phyloP scores from a whole-genome alignment of 2,113 vertebrate species.

The Solenodon paradoxus region DNA sequence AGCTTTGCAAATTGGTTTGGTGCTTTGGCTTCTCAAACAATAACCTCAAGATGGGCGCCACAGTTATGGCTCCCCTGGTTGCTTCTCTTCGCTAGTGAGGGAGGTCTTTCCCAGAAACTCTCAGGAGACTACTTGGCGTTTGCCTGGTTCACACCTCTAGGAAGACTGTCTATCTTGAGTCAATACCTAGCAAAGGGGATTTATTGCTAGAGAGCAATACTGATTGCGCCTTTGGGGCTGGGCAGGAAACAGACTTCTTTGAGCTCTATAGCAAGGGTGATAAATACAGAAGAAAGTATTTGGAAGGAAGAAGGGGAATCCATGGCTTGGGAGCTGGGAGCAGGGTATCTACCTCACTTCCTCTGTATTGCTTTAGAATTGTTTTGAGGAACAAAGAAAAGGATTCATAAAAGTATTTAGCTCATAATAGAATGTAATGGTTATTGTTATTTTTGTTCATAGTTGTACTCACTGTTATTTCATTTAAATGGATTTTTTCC shows the following conservation, averaged over 20 bases:
- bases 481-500: neutral
- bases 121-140: neutral
- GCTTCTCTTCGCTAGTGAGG: neutral
- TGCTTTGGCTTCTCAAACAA: neutral
- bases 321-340: neutral
- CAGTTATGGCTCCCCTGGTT: neutral
- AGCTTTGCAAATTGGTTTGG: neutral
- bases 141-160: neutral
- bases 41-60: neutral
- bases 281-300: neutral
- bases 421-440: neutral
- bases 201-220: neutral
- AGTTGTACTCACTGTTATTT: neutral
- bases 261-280: neutral
- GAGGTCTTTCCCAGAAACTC: neutral
- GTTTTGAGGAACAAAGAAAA: neutral
- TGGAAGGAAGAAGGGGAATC: neutral
- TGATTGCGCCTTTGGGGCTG: neutral
- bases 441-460: neutral
- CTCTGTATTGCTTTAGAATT: neutral
- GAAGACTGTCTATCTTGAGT: neutral
- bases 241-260: neutral
- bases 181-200: neutral
- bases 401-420: neutral
- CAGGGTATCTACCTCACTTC: neutral